Evolutionary conservation across 2,113 vertebrate genomes (phyloP).

Genomic region (Willisornis vidua): DNA sequence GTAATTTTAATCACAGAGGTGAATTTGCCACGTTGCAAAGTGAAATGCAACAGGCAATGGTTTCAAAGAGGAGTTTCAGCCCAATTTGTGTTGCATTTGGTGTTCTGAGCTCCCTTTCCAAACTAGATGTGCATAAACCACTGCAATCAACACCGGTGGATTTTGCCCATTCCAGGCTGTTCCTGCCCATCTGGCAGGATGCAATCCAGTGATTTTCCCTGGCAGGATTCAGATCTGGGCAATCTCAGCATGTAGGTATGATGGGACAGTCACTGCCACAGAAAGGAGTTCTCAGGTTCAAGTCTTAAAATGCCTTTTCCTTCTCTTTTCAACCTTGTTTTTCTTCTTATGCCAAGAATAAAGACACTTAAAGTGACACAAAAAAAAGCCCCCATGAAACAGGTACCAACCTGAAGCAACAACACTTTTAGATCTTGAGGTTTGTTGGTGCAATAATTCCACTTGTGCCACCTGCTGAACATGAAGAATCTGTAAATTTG

Average conservation of each 20-base stretch:
- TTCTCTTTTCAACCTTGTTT: background rate
- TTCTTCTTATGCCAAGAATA: background rate
- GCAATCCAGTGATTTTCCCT: background rate
- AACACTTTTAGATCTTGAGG: constrained; percentile 54
- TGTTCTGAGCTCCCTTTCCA: background rate
- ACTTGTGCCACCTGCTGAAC: constrained; percentile 76
- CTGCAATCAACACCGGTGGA: background rate
- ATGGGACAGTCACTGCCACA: background rate
- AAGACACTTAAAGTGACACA: background rate
- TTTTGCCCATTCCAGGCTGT: background rate
- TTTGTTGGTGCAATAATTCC: constrained; percentile 3
- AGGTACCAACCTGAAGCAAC: constrained; percentile 70
- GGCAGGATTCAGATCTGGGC: background rate
- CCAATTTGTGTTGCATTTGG: background rate
- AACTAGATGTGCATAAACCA: background rate
- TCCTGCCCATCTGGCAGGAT: background rate
- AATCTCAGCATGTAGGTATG: background rate
- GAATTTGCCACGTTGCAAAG: background rate
- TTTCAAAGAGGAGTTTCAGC: background rate
- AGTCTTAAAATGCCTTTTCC: background rate
- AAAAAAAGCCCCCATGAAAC: background rate
- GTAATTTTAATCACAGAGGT: background rate
- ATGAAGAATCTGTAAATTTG: constrained; percentile 77
- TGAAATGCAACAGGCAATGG: background rate
- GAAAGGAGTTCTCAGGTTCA: background rate